Evolutionary conservation across 2,113 vertebrate genomes (phyloP).

Genomic region (Prionailurus bengalensis): DNA sequence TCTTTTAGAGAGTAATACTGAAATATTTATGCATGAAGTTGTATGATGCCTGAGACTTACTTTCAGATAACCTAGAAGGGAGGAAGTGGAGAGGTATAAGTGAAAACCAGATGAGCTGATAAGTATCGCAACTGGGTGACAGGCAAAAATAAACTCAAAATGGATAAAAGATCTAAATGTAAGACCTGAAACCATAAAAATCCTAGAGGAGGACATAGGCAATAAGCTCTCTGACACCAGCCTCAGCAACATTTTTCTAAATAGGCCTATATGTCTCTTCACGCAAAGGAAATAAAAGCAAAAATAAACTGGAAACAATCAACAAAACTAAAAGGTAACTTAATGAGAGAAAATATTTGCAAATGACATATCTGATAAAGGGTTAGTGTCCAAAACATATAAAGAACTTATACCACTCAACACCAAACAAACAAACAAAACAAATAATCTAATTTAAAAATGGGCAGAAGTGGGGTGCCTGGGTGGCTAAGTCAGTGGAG

Average conservation of each 20-base stretch:
- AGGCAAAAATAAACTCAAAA: neutral
- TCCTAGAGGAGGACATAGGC: neutral
- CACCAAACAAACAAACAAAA: neutral
- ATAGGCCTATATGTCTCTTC: neutral
- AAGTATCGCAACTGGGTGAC: neutral
- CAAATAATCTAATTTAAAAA: neutral
- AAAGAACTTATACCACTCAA: neutral
- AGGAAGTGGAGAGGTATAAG: neutral
- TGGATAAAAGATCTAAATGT: neutral
- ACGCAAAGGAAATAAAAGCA: neutral
- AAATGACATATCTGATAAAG: neutral
- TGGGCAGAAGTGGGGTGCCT: neutral
- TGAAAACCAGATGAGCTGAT: neutral
- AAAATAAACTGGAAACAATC: neutral
- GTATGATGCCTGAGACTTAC: neutral
- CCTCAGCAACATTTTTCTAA: neutral
- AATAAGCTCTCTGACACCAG: neutral
- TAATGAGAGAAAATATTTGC: neutral
- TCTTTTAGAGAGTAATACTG: neutral
- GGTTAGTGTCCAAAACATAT: neutral
- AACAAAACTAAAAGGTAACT: neutral
- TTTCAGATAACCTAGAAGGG: constrained; percentile 8
- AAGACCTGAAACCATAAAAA: neutral
- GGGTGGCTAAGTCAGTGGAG: too few relatives aligned
- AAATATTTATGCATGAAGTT: constrained; percentile 8